These are phyloP conservation scores for Salmo trutta DNA, from an alignment of 2,797 vertebrate species.

Conservation along the genomic window DNA sequence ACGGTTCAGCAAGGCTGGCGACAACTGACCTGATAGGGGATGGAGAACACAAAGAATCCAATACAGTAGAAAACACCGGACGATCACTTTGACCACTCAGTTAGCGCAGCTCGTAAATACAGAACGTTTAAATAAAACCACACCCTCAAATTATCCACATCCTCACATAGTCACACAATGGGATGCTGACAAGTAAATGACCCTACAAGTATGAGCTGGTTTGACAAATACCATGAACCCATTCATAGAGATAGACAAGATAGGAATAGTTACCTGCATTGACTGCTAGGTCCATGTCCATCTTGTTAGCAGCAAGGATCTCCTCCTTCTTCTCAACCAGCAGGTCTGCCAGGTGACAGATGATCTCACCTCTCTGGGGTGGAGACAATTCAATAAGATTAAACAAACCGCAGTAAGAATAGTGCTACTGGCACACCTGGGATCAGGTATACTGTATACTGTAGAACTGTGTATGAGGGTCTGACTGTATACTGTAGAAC, in stretches of 20 bases:
- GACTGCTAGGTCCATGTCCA: slow-evolving; percentile 87
- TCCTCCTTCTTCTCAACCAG: slow-evolving; percentile 90
- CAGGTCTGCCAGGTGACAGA: slow-evolving; percentile 88
- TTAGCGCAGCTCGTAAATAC: neutral
- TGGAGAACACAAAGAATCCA: neutral
- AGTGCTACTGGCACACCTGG: neutral
- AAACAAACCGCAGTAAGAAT: neutral
- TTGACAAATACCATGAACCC: neutral
- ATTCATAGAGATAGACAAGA: neutral
- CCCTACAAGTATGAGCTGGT: neutral
- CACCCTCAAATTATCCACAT: neutral
- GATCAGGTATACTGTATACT: neutral
- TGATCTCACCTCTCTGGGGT: slow-evolving; percentile 89
- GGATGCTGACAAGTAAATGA: neutral
- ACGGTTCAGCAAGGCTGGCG: slow-evolving; percentile 85
- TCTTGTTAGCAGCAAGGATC: slow-evolving; percentile 91
- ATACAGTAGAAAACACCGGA: neutral
- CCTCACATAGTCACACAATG: neutral
- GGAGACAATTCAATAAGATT: neutral
- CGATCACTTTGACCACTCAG: neutral
- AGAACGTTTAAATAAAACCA: neutral
- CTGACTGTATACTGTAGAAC: no score
- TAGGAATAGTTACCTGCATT: slow-evolving; percentile 74
- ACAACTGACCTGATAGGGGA: slow-evolving; percentile 73
- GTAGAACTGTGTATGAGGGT: neutral